phyloP scores from a whole-genome alignment of 2,113 vertebrate genomes.

The Hydrolagus affinis region DNA sequence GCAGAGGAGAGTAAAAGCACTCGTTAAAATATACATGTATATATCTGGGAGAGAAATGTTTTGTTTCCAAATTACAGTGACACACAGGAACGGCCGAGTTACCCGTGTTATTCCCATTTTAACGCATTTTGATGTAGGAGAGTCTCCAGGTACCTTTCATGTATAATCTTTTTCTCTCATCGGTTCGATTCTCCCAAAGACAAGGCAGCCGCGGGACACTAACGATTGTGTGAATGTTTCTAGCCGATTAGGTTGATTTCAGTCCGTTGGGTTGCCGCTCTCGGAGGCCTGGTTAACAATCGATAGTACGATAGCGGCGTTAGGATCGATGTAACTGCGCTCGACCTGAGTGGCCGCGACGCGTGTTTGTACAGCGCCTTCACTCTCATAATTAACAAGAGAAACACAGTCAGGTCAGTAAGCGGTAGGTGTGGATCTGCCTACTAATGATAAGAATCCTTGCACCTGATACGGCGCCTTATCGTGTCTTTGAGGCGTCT shows the following conservation, averaged over 20 bases:
- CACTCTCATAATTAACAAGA: no score
- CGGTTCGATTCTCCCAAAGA: neutral
- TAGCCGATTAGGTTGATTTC: neutral
- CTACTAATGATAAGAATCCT: no score
- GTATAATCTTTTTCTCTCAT: conserved; percentile 19
- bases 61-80: neutral
- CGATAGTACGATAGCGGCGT: neutral
- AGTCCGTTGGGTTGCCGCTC: neutral
- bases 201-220: neutral
- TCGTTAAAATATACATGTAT: conserved; percentile 13
- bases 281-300: neutral
- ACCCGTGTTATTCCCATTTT: neutral
- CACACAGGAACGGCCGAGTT: neutral
- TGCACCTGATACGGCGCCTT: no score
- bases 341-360: no score
- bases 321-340: no score
- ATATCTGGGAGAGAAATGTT: no score
- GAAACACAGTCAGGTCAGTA: no score
- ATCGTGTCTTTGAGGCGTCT: no score
- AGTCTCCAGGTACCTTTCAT: neutral
- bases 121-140: conserved; percentile 18
- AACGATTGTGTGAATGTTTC: conserved; percentile 11
- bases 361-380: no score
- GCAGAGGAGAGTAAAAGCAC: neutral
- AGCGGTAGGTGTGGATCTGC: no score